phyloP scores from a whole-genome alignment of 2,797 vertebrate genomes.

The Onychomys leucogaster region DNA sequence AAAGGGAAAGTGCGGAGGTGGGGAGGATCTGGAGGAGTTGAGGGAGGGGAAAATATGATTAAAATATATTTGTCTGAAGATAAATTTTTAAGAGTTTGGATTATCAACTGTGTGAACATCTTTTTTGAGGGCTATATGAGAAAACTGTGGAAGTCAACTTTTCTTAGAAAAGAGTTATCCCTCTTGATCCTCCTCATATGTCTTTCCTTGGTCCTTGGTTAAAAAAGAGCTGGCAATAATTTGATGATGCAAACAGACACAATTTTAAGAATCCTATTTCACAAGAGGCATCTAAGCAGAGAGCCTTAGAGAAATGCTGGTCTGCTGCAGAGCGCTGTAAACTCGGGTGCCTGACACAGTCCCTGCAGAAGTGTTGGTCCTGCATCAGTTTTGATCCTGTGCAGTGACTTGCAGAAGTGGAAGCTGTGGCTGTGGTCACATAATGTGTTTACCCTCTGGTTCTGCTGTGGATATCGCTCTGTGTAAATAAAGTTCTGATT shows the following conservation, averaged over 20 bases:
- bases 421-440: neutral
- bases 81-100: too few relatives aligned
- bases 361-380: neutral
- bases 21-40: neutral
- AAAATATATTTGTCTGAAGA: too few relatives aligned
- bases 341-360: neutral
- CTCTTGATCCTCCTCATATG: neutral
- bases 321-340: neutral
- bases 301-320: neutral
- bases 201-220: neutral
- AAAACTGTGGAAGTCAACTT: neutral
- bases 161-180: slow-evolving; percentile 19
- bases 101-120: too few relatives aligned
- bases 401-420: neutral
- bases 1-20: neutral
- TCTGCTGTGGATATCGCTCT: too few relatives aligned
- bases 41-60: too few relatives aligned
- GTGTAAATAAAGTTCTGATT: too few relatives aligned
- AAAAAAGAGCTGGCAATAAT: neutral
- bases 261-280: neutral
- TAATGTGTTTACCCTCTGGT: neutral
- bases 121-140: too few relatives aligned
- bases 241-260: slow-evolving; percentile 4
- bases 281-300: slow-evolving; percentile 6
- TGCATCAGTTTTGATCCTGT: too few relatives aligned